Percentiles rank a stretch among this genome's conserved stretches.
phyloP scores from a whole-genome alignment of 1,140 invertebrate species.

The Agrypnia vestita region DNA sequence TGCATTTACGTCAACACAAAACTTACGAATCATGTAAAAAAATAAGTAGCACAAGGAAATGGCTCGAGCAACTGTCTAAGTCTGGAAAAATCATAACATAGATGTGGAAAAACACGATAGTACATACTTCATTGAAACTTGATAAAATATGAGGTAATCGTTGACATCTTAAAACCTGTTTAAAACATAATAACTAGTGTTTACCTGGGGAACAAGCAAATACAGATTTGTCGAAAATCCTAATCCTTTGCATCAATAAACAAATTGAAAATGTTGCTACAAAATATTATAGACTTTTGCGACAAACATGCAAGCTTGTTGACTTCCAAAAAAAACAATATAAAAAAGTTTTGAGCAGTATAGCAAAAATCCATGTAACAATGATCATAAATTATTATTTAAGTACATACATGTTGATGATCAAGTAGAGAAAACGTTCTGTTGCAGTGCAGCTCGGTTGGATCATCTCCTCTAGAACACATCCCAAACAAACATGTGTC shows the following conservation, averaged over 20 bases:
- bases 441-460: too few species aligned
- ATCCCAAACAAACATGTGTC: too few species aligned
- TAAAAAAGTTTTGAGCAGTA: too few species aligned
- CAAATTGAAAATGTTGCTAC: not conserved
- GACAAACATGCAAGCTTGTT: too few species aligned
- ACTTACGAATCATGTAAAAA: not conserved
- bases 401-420: too few species aligned
- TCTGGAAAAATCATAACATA: constrained; percentile 5
- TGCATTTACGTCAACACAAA: not conserved
- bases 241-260: not conserved
- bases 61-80: not conserved
- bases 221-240: constrained; percentile 4
- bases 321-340: too few species aligned
- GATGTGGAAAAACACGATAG: constrained; percentile 34
- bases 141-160: constrained; percentile 57
- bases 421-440: too few species aligned
- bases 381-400: too few species aligned
- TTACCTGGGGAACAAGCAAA: not conserved
- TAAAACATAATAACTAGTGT: constrained; percentile 29
- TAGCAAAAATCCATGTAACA: too few species aligned
- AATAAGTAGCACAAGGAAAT: not conserved
- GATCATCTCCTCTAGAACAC: too few species aligned
- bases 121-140: constrained; percentile 55
- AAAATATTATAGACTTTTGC: constrained; percentile 12
- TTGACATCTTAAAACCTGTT: constrained; percentile 53